Base-by-base conservation (phyloP, 1,140 invertebrate genomes). In the Magallana angulata region DNA sequence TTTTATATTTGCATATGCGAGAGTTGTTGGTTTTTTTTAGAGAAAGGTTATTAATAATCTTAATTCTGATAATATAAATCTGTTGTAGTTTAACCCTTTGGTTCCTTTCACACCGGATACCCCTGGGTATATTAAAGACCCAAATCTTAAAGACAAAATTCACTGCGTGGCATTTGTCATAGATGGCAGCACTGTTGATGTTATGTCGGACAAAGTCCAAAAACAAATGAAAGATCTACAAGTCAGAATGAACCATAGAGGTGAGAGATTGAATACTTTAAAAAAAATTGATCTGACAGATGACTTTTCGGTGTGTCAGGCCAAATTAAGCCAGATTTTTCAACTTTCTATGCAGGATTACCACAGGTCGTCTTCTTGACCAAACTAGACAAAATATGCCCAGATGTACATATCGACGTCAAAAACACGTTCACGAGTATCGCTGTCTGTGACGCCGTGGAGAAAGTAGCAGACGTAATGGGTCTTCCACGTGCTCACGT, bases 401-500 rank as follows among this genome's bases (percentile, higher is more conserved):
- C 59, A 2, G 48, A 87, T 56, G 87, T 87, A 16, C 81, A 87
- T 24, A 85, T 86, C 6, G 84, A 88, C 57, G 57, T 87, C 7
- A 60, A 76, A 18, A 62, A 87, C 24, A 71, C 87, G 12, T 89
- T 89, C 56, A 58, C n/a, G 11, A 89, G 87, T 86, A 36, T 85
- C 11, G 57, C 68, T 11, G 81, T 90, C 24, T 36, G 64, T 59
- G 83, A 90, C 5, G 57, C 62, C 9, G 87, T 90, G 12, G 86
- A 89, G 62, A 84, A 86, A 62, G 88, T 89, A 11, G 85, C 87
- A 0, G 80, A 89, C 58, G 58, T 87, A 9, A 84, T 89, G 82
- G 89, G 89, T 18, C 56, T 90, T 36, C 89, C 89, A 85, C 80
- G 88, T 30, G 62, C 85, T 18, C 89, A 90, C 58, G 81, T 90